These are phyloP conservation scores for Gobius niger DNA, from an alignment of 2,113 vertebrate genomes.

Conservation along the genomic window DNA sequence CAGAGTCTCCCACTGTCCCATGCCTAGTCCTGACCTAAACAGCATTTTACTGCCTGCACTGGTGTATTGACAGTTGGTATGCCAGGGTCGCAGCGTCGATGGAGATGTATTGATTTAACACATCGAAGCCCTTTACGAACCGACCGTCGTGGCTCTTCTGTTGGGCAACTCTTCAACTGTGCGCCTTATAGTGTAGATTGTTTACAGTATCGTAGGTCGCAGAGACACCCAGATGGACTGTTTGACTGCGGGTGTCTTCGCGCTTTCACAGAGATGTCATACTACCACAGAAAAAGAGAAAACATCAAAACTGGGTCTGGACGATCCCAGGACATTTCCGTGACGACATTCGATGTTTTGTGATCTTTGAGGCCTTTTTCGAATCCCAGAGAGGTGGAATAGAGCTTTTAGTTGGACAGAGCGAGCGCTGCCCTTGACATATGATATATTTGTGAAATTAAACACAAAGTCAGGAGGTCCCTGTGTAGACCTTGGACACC, in stretches of 20 bases:
- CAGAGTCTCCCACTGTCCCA: neutral
- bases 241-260: conserved; percentile 48
- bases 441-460: neutral
- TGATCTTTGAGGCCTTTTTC: conserved; percentile 70
- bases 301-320: conserved; percentile 18
- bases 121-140: conserved; percentile 64
- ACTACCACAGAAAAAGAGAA: conserved; percentile 25
- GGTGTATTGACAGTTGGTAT: conserved; percentile 71
- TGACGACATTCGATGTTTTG: conserved; percentile 54
- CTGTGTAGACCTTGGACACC: too few relatives aligned
- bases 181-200: conserved; percentile 79
- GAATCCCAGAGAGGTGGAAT: neutral
- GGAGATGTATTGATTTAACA: conserved; percentile 39
- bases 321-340: conserved; percentile 31
- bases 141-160: conserved; percentile 57
- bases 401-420: neutral
- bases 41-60: conserved; percentile 68
- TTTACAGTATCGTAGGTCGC: conserved; percentile 71
- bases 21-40: conserved; percentile 29
- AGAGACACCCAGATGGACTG: conserved; percentile 38
- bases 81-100: conserved; percentile 54
- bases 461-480: too few relatives aligned
- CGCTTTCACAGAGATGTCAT: conserved; percentile 67
- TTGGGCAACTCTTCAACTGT: conserved; percentile 70
- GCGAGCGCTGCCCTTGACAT: neutral